phyloP scores from a whole-genome alignment of 2,888 invertebrate genomes.

The Drosophila prostipennis region DNA sequence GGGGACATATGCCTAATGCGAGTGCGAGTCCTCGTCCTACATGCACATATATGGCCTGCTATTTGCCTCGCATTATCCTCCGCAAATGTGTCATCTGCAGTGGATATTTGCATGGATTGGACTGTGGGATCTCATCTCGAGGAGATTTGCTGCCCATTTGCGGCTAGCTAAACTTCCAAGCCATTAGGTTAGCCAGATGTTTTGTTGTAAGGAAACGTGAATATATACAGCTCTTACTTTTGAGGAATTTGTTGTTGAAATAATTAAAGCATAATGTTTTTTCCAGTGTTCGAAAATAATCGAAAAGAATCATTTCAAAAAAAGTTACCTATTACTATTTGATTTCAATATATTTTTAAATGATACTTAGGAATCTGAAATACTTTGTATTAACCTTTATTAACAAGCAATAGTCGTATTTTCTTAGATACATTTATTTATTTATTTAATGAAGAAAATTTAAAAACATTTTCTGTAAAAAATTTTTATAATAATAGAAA shows the following conservation, averaged over 20 bases:
- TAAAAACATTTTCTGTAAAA: too few species aligned
- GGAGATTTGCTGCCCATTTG: constrained; percentile 14
- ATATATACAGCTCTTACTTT: background rate
- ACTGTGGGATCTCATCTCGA: background rate
- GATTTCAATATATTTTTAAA: too few species aligned
- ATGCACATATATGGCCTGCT: constrained; percentile 19
- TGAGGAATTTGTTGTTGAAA: too few species aligned
- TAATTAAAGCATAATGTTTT: background rate
- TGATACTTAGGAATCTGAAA: too few species aligned
- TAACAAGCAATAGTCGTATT: too few species aligned
- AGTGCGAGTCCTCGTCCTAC: constrained; percentile 1
- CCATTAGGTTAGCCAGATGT: constrained; percentile 23
- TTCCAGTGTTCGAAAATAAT: too few species aligned
- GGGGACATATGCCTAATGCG: constrained; percentile 55
- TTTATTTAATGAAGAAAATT: too few species aligned
- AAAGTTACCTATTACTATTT: too few species aligned
- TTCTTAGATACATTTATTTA: too few species aligned
- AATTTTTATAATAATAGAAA: too few species aligned
- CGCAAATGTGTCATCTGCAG: constrained; percentile 65
- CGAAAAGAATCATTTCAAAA: too few species aligned
- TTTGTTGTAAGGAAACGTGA: background rate
- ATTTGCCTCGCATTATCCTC: constrained; percentile 53
- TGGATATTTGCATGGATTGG: constrained; percentile 56
- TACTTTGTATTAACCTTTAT: too few species aligned
- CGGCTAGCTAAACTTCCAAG: constrained; percentile 18